These are phyloP conservation scores for Drosophila sulfurigaster DNA, from an alignment of 1,140 invertebrate genomes.

Conservation along the genomic window DNA sequence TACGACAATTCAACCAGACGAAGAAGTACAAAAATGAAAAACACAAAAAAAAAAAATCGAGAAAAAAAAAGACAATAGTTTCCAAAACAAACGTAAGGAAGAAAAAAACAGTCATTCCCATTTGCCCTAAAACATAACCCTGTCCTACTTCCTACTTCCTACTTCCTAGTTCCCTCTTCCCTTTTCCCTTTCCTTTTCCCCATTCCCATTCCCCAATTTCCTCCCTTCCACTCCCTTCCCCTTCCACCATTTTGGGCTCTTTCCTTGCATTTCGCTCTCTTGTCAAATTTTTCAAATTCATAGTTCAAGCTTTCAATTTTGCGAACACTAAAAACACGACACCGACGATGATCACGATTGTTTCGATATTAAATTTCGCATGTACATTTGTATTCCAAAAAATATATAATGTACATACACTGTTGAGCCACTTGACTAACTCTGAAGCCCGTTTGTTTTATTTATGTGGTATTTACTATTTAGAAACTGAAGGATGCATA, in stretches of 20 bases:
- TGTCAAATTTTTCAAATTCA: conserved; percentile 30
- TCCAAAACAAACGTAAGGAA: conserved; percentile 1
- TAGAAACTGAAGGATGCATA: too few relatives aligned
- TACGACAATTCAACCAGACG: background rate
- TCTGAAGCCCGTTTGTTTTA: background rate
- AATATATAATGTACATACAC: conserved; percentile 17
- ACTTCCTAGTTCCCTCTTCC: background rate
- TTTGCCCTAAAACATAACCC: background rate
- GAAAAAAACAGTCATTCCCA: background rate
- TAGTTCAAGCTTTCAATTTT: conserved; percentile 31
- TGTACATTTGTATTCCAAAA: conserved; percentile 10
- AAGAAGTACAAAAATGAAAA: background rate
- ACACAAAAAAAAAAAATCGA: background rate
- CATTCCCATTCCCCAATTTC: background rate
- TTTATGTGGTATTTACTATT: too few relatives aligned
- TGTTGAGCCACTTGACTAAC: conserved; percentile 16
- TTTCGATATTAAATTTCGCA: conserved; percentile 43
- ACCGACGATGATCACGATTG: conserved; percentile 16
- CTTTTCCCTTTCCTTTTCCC: background rate
- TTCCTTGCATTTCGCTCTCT: background rate
- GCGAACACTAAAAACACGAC: conserved; percentile 19
- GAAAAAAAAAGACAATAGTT: background rate
- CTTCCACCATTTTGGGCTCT: background rate
- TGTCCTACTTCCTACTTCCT: background rate
- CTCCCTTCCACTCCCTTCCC: background rate